Conservation (phyloP, 2,113 vertebrate genomes). For the Mirza zaza region DNA sequence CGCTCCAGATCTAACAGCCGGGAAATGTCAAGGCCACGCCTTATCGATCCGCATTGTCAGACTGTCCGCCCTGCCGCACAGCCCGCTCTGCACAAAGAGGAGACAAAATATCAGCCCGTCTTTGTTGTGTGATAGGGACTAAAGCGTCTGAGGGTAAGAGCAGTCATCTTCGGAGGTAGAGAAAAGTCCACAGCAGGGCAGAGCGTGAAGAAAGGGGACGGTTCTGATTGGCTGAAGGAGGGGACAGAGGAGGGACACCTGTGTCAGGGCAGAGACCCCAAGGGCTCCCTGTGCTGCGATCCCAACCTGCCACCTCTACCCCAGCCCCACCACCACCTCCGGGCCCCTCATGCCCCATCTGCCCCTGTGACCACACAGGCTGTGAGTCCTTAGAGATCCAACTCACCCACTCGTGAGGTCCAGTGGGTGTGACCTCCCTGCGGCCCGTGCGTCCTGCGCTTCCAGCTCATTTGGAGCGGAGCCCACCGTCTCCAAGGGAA, state of each 20-base stretch:
- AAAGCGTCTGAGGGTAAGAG: background rate
- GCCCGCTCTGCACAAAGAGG: background rate
- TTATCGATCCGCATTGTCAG: accelerated
- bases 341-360: accelerated
- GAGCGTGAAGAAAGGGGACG: accelerated
- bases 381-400: background rate
- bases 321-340: accelerated
- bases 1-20: accelerated
- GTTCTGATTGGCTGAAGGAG: background rate
- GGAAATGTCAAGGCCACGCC: accelerated
- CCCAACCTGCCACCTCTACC: background rate
- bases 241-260: accelerated
- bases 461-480: accelerated
- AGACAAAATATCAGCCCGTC: accelerated
- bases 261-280: background rate
- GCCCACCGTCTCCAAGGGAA: background rate
- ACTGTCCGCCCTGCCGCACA: accelerated
- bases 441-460: background rate
- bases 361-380: accelerated
- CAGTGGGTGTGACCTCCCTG: accelerated
- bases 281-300: accelerated
- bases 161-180: accelerated
- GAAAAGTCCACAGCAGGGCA: accelerated
- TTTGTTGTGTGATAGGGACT: accelerated
- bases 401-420: accelerated